Base-by-base conservation (phyloP, 2,888 invertebrate genomes). In the Blastobasis adustella region DNA sequence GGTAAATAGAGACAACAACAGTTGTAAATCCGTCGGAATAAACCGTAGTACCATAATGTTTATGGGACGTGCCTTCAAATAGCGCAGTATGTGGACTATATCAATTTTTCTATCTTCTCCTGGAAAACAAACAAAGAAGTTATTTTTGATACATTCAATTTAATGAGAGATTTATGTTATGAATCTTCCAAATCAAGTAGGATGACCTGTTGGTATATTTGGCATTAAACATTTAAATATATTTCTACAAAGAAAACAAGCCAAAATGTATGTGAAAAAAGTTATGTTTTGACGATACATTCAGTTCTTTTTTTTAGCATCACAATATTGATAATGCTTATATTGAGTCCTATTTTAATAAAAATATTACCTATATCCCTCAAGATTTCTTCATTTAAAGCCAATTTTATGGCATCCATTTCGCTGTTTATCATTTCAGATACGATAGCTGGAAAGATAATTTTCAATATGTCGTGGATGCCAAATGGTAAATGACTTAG, bases 401-500 rank as follows among this genome's bases (percentile, higher is more conserved):
- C 9, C 1, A 47, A 36, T 40, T 47, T 50, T 10, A 53, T 47
- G 9, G 39, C 37, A 38, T 53, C 53, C 23, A 46, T 37, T 39
- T 53, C 45, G 10, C 45, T 4, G 8, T 49, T 47, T n/a, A 50
- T 10, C 41, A 46, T 44, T 42, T 53, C 53, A 10, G 47, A 41
- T 6, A 50, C 47, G 1, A 53, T 10, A 10, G 46, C 43, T 9
- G 53, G 53, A 2, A 43, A 37, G 39, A 10, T 23, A 10, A 53
- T 45, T 38, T 49, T 44, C 5, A 50, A 5, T 4, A 38, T 23
- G 5, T 41, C 23, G n/a, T 47, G 47, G 5, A 45, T 8, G 4
- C 41, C 36, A 6, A 45, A 47, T 23, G 23, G 23, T 23, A 23
- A 1, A 3, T 23, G 23, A 23, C 23, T 23, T 1, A 23, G 23